Base-by-base conservation (phyloP, 2,888 invertebrate species). In the Busseola fusca region DNA sequence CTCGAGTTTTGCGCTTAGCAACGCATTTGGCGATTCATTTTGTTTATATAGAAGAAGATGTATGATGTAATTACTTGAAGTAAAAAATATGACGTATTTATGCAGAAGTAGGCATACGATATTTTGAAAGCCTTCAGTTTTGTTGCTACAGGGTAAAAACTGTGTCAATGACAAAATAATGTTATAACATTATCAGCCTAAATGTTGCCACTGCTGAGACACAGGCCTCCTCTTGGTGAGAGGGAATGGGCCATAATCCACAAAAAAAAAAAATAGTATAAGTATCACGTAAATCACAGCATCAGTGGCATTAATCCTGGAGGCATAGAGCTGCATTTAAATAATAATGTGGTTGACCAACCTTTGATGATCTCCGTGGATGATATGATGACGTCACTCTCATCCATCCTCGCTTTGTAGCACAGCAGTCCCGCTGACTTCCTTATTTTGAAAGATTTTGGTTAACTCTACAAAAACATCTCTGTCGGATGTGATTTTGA, bases 281-380 rank as follows among this genome's bases (percentile, higher is more conserved):
- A 50, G n/a, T 50, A 14, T 40, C 40, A 48, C 21, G 21, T 48
- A 48, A 52, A 52, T 25, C 25, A 25, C 25, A 40, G 10, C 25
- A 60, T 7, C 40, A 40, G 18, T 25, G 4, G 3, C 14, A 62
- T 27, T 30, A 16, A 48, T 30, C 21, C 16, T 10, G 62, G 16
- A 30, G 21, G 30, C 21, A 6, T n/a, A 50, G 10, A 14, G 4
- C 25, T 30, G 18, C 1, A n/a, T 7, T 30, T 16, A 40, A 56
- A 30, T 66, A 64, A 62, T 10, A 57, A 60, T 45, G 14, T 18
- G 21, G 12, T 67, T 25, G 3, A 78, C 92, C 93, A 93, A 97
- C 97, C 97, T 96, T 96, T 96, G 77, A 97, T 96, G 80, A 97
- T 96, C 91, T 97, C 97, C 34, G 96, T 96, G 69, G 97, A 96